Percentiles rank a stretch among this genome's conserved stretches.
These are phyloP conservation scores for Phaethon lepturus DNA, from an alignment of 2,113 vertebrate genomes.

Conservation along the genomic window DNA sequence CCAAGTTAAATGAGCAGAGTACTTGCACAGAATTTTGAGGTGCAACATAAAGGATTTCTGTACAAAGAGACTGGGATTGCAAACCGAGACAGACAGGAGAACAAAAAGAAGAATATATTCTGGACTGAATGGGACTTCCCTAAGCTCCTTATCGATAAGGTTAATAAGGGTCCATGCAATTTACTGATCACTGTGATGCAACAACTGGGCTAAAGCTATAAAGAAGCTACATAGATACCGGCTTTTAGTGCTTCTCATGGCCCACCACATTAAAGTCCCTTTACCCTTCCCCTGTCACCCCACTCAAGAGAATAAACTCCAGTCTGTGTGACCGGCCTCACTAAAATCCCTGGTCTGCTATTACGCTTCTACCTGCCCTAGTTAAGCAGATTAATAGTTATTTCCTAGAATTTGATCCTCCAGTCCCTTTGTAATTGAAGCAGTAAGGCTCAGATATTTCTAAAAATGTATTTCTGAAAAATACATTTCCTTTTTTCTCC, in stretches of 20 bases:
- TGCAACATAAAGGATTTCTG: conserved; percentile 61
- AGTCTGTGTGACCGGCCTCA: conserved; percentile 66
- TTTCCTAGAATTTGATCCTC: conserved; percentile 80
- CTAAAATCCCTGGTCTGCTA: conserved; percentile 71
- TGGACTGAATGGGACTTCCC: conserved; percentile 75
- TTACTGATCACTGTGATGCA: conserved; percentile 79
- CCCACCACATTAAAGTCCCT: conserved; percentile 71
- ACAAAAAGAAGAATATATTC: conserved; percentile 77
- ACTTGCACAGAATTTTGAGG: conserved; percentile 70
- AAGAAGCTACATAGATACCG: conserved; percentile 46
- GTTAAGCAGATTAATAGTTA: conserved; percentile 84
- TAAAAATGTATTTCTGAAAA: conserved; percentile 82
- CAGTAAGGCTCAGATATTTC: conserved; percentile 79
- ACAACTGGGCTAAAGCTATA: conserved; percentile 65
- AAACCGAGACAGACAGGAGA: conserved; percentile 71
- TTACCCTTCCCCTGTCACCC: conserved; percentile 57
- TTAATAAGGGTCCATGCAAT: conserved; percentile 86
- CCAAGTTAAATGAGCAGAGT: conserved; percentile 60
- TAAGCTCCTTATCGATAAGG: conserved; percentile 87
- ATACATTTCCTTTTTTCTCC: conserved; percentile 75
- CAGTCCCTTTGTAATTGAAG: conserved; percentile 79
- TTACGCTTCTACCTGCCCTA: conserved; percentile 82
- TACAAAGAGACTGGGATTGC: conserved; percentile 69
- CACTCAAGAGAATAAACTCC: conserved; percentile 68
- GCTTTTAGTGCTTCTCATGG: conserved; percentile 65